Conservation (phyloP, 2,888 invertebrate genomes). For the Archips xylosteana region DNA sequence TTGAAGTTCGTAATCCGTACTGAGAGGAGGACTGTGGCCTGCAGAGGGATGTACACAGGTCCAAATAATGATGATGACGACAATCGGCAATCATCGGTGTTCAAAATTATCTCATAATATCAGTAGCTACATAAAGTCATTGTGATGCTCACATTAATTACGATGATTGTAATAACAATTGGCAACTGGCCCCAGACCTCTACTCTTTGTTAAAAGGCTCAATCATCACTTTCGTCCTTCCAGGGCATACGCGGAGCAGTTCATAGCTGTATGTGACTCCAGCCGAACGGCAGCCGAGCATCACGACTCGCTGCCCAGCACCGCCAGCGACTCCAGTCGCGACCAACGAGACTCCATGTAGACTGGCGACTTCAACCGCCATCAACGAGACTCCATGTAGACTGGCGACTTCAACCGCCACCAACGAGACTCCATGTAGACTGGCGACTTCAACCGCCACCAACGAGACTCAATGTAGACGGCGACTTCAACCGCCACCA, state of each 20-base stretch:
- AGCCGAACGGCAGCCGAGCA: constrained; percentile 78
- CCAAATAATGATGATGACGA: too few species aligned
- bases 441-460: not conserved
- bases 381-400: not conserved
- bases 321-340: constrained; percentile 66
- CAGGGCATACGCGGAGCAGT: constrained; percentile 87
- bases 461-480: not conserved
- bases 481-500: not conserved
- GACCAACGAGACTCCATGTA: constrained; percentile 44
- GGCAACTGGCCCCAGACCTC: too few species aligned
- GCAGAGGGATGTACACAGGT: too few species aligned
- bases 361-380: not conserved
- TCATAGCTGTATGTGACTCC: constrained; percentile 87
- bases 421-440: constrained; percentile 28
- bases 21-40: too few species aligned
- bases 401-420: constrained; percentile 59
- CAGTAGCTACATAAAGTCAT: too few species aligned
- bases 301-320: constrained; percentile 76
- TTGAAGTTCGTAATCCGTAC: too few species aligned
- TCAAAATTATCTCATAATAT: too few species aligned
- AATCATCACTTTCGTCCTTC: constrained; percentile 27
- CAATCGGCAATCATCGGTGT: too few species aligned
- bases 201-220: not conserved
- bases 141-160: too few species aligned
- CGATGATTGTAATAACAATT: too few species aligned